A percentile compares a stretch with the other conserved stretches of the same genome.
phyloP scores from a whole-genome alignment of 2,888 invertebrate genomes.

The Apotomis betuletana region DNA sequence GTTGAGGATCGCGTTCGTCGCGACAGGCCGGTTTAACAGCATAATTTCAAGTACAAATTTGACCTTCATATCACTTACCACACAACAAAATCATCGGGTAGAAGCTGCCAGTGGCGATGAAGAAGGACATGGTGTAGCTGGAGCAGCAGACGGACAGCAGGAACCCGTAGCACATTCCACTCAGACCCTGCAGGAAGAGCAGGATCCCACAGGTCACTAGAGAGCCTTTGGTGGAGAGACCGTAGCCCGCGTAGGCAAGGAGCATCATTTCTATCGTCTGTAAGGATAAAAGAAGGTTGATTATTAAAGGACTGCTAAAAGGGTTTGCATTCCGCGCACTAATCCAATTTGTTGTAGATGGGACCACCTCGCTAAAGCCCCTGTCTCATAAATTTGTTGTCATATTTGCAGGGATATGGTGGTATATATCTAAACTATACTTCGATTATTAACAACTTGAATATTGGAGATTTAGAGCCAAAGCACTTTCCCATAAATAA shows the following conservation, averaged over 20 bases:
- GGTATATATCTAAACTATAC: too few relatives aligned
- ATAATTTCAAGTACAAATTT: neutral
- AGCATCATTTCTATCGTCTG: slow-evolving; percentile 83
- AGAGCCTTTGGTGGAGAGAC: slow-evolving; percentile 85
- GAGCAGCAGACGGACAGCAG: slow-evolving; percentile 91
- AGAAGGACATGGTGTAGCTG: slow-evolving; percentile 92
- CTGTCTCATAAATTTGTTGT: too few relatives aligned
- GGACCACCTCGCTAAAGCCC: too few relatives aligned
- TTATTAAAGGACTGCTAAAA: too few relatives aligned
- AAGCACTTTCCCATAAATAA: too few relatives aligned
- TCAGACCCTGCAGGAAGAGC: slow-evolving; percentile 88
- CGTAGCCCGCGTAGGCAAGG: slow-evolving; percentile 85
- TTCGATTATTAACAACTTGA: too few relatives aligned
- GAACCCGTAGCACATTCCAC: slow-evolving; percentile 94
- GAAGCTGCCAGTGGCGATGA: slow-evolving; percentile 93
- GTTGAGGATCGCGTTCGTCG: too few relatives aligned
- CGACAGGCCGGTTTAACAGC: slow-evolving; percentile 47
- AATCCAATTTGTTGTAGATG: too few relatives aligned
- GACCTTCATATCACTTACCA: slow-evolving; percentile 83
- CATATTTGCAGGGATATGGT: too few relatives aligned
- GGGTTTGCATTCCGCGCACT: too few relatives aligned
- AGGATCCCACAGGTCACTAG: slow-evolving; percentile 84
- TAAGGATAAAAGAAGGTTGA: slow-evolving; percentile 35
- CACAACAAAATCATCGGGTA: slow-evolving; percentile 94
- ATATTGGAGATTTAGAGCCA: too few relatives aligned